A percentile compares a stretch with the other conserved stretches of the same genome.
These are phyloP conservation scores for Hippoglossus hippoglossus DNA, from an alignment of 2,797 vertebrate genomes.

Conservation along the genomic window DNA sequence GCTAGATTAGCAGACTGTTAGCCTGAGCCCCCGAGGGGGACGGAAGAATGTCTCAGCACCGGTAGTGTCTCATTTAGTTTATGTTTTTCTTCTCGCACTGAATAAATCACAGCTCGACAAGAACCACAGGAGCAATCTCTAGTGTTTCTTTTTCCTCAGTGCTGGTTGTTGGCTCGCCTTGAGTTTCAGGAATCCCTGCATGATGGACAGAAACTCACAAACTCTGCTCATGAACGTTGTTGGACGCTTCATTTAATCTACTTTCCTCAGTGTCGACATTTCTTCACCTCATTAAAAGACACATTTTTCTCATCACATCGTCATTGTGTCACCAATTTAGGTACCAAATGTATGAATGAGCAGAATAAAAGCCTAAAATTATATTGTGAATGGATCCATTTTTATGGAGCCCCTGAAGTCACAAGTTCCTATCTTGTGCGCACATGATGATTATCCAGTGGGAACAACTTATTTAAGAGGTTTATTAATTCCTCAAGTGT, in stretches of 20 bases:
- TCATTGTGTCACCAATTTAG: neutral
- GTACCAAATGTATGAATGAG: neutral
- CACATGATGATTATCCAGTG: too few species aligned
- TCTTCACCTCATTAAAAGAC: neutral
- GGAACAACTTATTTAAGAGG: too few species aligned
- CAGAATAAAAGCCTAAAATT: too few species aligned
- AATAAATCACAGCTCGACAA: constrained; percentile 17
- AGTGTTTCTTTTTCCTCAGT: neutral
- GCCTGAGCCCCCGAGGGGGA: neutral
- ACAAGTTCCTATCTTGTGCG: too few species aligned
- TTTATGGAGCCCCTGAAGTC: too few species aligned
- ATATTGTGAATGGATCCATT: too few species aligned
- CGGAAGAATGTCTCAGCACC: neutral
- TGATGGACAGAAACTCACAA: constrained; percentile 4
- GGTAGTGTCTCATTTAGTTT: constrained; percentile 6
- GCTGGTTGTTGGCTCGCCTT: neutral
- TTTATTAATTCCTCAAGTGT: too few species aligned
- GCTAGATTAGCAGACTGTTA: constrained; percentile 14
- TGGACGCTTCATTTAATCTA: neutral
- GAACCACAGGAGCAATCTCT: constrained; percentile 4
- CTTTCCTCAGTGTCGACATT: neutral
- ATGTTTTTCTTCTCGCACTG: constrained; percentile 15
- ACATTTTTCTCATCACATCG: neutral
- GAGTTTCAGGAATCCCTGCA: neutral
- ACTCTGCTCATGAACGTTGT: neutral